Evolutionary conservation across 2,113 vertebrate species (phyloP).

Genomic region (Uropsilus gracilis): DNA sequence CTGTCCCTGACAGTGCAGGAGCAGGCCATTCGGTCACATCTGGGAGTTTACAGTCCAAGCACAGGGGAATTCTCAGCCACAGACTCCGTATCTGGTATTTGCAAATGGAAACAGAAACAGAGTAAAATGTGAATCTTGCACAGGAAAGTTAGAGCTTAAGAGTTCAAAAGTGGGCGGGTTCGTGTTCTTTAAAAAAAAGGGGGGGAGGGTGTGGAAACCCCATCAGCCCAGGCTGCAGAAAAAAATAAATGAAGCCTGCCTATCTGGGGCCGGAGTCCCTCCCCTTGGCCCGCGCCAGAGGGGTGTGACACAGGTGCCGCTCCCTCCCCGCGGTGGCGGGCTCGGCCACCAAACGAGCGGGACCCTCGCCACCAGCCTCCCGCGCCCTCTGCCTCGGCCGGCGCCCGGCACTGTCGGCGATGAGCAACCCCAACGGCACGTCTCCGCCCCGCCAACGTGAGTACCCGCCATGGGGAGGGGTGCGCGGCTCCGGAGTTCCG

Average conservation of each 20-base stretch:
- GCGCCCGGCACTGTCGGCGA: conserved; percentile 75
- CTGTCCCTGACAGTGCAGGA: background rate
- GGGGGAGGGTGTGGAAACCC: conserved; percentile 42
- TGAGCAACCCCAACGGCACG: conserved; percentile 78
- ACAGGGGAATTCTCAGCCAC: background rate
- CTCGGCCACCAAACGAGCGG: conserved; percentile 75
- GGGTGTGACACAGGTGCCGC: conserved; percentile 84
- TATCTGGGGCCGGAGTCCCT: conserved; percentile 86
- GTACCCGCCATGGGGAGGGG: conserved; percentile 59
- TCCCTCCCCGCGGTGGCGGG: conserved; percentile 83
- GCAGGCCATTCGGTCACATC: background rate
- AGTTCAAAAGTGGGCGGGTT: conserved; percentile 68
- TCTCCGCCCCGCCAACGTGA: conserved; percentile 77
- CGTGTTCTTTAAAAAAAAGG: conserved; percentile 21
- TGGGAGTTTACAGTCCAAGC: background rate
- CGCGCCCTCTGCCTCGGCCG: conserved; percentile 48
- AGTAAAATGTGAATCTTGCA: background rate
- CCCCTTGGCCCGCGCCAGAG: conserved; percentile 84
- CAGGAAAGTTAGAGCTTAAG: background rate
- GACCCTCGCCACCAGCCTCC: conserved; percentile 67
- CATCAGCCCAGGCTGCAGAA: conserved; percentile 49
- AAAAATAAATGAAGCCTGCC: conserved; percentile 82
- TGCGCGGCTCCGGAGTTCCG: background rate
- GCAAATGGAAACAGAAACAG: conserved; percentile 14
- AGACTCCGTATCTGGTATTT: background rate